Percentiles rank a stretch among this genome's conserved stretches.
These are phyloP conservation scores for Mylabris phalerata DNA, from an alignment of 1,140 invertebrate genomes.

Conservation along the genomic window DNA sequence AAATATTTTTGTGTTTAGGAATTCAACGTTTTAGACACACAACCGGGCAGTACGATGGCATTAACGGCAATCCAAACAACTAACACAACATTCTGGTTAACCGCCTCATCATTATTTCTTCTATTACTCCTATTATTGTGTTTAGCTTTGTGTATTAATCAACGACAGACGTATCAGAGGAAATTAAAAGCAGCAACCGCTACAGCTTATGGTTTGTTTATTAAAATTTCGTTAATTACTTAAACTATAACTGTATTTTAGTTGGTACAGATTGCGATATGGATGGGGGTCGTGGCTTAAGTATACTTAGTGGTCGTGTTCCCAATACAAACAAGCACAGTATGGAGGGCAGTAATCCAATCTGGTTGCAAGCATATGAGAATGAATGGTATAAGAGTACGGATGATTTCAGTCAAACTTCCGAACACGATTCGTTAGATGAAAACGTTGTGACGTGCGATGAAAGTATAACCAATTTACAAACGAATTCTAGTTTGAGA, in stretches of 20 bases:
- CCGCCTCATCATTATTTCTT: constrained; percentile 72
- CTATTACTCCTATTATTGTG: constrained; percentile 69
- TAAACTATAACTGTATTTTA: constrained; percentile 19
- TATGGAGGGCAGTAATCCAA: constrained; percentile 88
- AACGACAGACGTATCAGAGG: constrained; percentile 72
- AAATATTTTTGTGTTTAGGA: constrained; percentile 47
- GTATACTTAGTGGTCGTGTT: constrained; percentile 63
- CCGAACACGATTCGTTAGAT: constrained; percentile 78
- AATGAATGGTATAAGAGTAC: constrained; percentile 92
- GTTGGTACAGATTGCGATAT: constrained; percentile 64
- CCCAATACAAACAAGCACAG: constrained; percentile 94
- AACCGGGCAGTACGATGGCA: constrained; percentile 63
- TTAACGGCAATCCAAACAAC: constrained; percentile 46
- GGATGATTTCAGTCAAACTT: constrained; percentile 66
- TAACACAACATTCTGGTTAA: constrained; percentile 64
- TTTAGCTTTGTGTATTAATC: constrained; percentile 71
- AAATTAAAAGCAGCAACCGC: constrained; percentile 91
- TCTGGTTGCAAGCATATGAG: constrained; percentile 90
- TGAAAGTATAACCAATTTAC: constrained; percentile 48
- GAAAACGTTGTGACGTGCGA: constrained; percentile 71
- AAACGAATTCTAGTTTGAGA: constrained; percentile 35
- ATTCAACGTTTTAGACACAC: constrained; percentile 83
- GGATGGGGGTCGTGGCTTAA: constrained; percentile 55
- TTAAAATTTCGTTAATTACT: neutral
- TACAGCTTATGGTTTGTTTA: constrained; percentile 74